phyloP scores from a whole-genome alignment of 2,113 vertebrate species.

The Apus apus region DNA sequence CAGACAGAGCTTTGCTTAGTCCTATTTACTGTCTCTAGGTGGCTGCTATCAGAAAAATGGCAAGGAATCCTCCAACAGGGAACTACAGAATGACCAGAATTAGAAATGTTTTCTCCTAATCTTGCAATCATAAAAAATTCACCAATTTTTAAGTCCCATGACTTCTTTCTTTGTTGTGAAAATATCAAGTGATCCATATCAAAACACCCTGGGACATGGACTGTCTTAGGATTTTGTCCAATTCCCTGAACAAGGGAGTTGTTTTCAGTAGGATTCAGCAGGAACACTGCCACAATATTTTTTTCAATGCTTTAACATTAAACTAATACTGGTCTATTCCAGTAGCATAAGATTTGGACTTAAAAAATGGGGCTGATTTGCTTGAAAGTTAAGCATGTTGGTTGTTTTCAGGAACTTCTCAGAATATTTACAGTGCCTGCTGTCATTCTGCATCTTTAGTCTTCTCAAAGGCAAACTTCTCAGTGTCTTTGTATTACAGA shows the following conservation, averaged over 20 bases:
- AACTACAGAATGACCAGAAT: neutral
- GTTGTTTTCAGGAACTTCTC: neutral
- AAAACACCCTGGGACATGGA: neutral
- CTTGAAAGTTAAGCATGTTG: neutral
- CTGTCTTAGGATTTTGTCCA: neutral
- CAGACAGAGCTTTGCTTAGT: neutral
- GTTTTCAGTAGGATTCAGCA: neutral
- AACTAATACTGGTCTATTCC: neutral
- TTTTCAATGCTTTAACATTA: neutral
- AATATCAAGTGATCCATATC: neutral
- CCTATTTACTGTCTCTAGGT: neutral
- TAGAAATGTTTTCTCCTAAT: neutral
- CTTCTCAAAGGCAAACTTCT: neutral
- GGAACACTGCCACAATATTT: neutral
- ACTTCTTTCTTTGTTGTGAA: conserved; percentile 20
- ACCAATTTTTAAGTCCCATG: conserved; percentile 25
- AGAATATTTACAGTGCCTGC: neutral
- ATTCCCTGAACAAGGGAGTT: neutral
- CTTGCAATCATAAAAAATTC: neutral
- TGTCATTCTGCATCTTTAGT: neutral
- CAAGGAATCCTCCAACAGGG: neutral
- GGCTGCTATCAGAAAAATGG: neutral
- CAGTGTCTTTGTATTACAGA: neutral
- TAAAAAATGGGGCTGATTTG: neutral
- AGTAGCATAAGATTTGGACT: neutral